Percentiles rank a stretch among this genome's conserved stretches.
Conservation (phyloP, 2,113 vertebrate genomes). For the Seriola dumerili region DNA sequence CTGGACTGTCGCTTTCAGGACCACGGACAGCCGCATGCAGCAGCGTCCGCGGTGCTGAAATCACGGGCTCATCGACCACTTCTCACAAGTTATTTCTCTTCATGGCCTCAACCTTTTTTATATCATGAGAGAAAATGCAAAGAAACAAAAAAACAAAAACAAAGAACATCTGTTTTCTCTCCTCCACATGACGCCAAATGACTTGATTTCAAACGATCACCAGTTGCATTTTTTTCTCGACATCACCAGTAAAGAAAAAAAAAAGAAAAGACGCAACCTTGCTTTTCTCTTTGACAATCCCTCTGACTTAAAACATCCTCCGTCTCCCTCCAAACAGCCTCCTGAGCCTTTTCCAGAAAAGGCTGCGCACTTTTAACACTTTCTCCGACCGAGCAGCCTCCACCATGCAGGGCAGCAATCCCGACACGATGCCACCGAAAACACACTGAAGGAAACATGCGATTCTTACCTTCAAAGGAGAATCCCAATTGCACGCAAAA, state of each 20-base stretch:
- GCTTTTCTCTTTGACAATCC: not conserved
- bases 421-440: slow-evolving; percentile 18
- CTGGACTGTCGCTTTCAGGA: slow-evolving; percentile 30
- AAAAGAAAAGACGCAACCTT: not conserved
- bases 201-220: slow-evolving; percentile 62
- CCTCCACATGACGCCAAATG: not conserved
- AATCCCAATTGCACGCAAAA: slow-evolving; percentile 85
- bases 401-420: slow-evolving; percentile 28
- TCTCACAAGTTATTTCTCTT: slow-evolving; percentile 24
- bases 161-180: not conserved
- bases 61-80: slow-evolving; percentile 34
- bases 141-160: too few relatives aligned
- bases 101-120: too few relatives aligned
- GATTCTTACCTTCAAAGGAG: slow-evolving; percentile 83
- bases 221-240: slow-evolving; percentile 67
- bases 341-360: slow-evolving; percentile 1
- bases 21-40: slow-evolving; percentile 47
- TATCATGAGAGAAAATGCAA: not conserved
- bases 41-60: slow-evolving; percentile 55
- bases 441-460: too few relatives aligned
- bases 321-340: not conserved
- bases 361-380: slow-evolving; percentile 73
- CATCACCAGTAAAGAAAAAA: not conserved
- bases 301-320: not conserved
- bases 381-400: slow-evolving; percentile 36